Base-by-base conservation (phyloP, 2,888 invertebrate genomes). In the Cephus rjabovi region DNA sequence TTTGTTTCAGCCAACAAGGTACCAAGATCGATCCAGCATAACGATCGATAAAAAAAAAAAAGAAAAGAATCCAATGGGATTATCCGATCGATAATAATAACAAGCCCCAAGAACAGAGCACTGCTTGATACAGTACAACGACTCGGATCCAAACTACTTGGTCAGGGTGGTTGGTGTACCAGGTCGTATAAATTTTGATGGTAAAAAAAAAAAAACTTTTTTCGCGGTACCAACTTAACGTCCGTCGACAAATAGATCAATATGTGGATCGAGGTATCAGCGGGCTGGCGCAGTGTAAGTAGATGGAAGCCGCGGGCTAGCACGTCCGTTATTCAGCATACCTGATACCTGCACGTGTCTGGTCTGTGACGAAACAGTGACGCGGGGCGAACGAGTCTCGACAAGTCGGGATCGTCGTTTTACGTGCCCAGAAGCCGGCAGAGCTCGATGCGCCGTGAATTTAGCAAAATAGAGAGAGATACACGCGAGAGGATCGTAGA, bases 281-380 rank as follows among this genome's bases (percentile, higher is more conserved):
- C 31, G 31, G 12, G 33, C 69, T 34, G 69, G 69, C 69, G 35
- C 40, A 56, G 75, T 35, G 70, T 76, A 76, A 40, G 40, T 56
- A 77, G 74, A 56, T 34, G 23, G 9, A 35, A 23, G n/a, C 78
- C 78, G 68, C 75, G 75, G 78, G 76, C 76, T 31, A 78, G 68
- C 73, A 68, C 76, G 78, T 76, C 78, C 78, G 78, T 78, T 78
- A 78, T 56, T 75, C 75, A 73, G 78, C 73, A 78, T 78, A 78
- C 78, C 76, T 76, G 78, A 78, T 77, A 76, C 68, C 78, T 76
- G 76, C 78, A 78, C 78, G 76, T 76, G 78, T 78, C 75, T 73
- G 12, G 56, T 70, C 35, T 76, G 76, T 78, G 78, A 78, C 75
- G 78, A 78, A 78, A 78, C 69, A 75, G 34, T 56, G 75, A 77